Conservation (phyloP, 2,797 vertebrate species). For the Halcyon chelicuti region DNA sequence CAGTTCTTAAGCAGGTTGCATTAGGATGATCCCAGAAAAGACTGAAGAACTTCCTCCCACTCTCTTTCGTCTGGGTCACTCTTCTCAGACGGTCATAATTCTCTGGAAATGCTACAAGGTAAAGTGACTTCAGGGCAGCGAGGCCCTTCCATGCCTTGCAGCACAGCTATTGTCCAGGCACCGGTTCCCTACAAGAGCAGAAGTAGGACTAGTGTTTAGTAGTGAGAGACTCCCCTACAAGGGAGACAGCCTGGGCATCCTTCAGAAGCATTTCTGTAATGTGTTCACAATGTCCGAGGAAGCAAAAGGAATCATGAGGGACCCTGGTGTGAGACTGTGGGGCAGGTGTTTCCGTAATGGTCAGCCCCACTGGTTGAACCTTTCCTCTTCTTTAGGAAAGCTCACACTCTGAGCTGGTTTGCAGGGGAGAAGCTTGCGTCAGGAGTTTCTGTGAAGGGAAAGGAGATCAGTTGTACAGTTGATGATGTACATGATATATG, state of each 20-base stretch:
- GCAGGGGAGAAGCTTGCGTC: background rate
- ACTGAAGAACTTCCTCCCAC: background rate
- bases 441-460: constrained; percentile 15
- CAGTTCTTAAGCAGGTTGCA: background rate
- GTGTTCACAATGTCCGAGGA: constrained; percentile 46
- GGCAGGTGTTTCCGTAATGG: background rate
- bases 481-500: constrained; percentile 86
- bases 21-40: background rate
- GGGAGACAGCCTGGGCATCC: background rate
- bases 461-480: constrained; percentile 79
- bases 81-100: background rate
- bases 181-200: background rate
- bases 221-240: background rate
- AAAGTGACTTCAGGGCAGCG: constrained; percentile 22
- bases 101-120: background rate
- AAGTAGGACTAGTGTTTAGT: background rate
- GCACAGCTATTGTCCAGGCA: background rate
- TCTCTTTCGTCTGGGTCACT: background rate
- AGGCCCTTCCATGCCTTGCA: background rate
- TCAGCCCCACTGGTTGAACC: background rate
- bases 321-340: background rate
- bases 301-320: background rate
- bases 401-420: constrained; percentile 8
- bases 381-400: constrained; percentile 33
- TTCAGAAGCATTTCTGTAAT: constrained; percentile 44